These are phyloP conservation scores for Rhadinocentrus ornatus DNA, from an alignment of 2,797 vertebrate species.

Conservation along the genomic window DNA sequence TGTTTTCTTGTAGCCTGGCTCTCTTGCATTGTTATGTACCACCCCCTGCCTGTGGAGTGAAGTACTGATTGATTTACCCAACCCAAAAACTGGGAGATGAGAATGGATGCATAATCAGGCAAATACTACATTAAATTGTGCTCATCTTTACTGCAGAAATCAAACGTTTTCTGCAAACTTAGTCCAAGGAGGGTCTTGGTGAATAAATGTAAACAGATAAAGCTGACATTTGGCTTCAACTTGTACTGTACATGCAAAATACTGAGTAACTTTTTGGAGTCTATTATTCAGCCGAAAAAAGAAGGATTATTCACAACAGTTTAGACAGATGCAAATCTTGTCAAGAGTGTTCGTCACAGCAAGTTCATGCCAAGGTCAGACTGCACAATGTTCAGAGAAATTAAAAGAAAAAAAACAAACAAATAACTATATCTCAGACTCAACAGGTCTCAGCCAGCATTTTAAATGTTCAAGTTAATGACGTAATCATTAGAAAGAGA, in stretches of 20 bases:
- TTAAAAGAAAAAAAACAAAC: no score
- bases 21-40: slow-evolving; percentile 23
- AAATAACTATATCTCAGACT: no score
- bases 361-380: no score
- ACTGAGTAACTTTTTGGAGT: slow-evolving; percentile 66
- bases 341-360: no score
- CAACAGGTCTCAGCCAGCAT: no score
- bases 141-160: slow-evolving; percentile 15
- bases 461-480: no score
- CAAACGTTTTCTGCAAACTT: slow-evolving; percentile 69
- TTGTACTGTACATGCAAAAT: not conserved
- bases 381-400: no score
- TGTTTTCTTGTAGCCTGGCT: slow-evolving; percentile 43
- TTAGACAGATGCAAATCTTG: no score
- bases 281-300: no score
- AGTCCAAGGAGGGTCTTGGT: not conserved
- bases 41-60: slow-evolving; percentile 43
- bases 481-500: no score
- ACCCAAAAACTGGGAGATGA: not conserved
- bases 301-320: no score
- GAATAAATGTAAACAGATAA: not conserved
- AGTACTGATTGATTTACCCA: slow-evolving; percentile 30
- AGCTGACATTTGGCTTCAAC: slow-evolving; percentile 11
- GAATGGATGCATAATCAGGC: slow-evolving; percentile 9
- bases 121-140: not conserved